Conservation (phyloP, 2,888 invertebrate species). For the Apodemia zela region DNA sequence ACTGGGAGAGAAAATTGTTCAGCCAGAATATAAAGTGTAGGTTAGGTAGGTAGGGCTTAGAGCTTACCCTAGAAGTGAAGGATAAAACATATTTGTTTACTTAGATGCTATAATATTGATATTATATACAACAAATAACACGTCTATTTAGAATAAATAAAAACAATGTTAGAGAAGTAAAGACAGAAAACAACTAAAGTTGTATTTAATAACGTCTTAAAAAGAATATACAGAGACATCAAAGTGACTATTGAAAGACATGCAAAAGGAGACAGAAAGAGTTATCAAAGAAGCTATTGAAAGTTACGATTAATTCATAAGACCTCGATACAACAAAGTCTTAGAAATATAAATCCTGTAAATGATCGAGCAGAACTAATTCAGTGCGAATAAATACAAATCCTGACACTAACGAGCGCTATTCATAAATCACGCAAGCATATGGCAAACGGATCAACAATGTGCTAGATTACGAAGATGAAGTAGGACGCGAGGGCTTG, state of each 20-base stretch:
- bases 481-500: slow-evolving; percentile 34
- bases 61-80: background rate
- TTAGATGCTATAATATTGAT: background rate
- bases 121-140: background rate
- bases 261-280: slow-evolving; percentile 5
- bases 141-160: background rate
- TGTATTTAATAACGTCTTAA: background rate
- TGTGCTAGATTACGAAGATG: slow-evolving; percentile 34
- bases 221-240: background rate
- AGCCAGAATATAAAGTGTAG: too few species aligned
- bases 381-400: slow-evolving; percentile 57
- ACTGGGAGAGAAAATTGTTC: too few species aligned
- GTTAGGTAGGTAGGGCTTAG: too few species aligned
- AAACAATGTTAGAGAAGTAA: background rate
- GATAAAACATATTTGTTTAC: background rate
- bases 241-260: background rate
- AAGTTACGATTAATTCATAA: slow-evolving; percentile 19
- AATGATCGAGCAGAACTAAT: slow-evolving; percentile 65
- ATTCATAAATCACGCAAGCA: slow-evolving; percentile 55
- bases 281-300: slow-evolving; percentile 18
- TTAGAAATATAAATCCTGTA: slow-evolving; percentile 46
- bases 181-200: background rate
- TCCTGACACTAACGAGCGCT: slow-evolving; percentile 64
- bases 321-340: slow-evolving; percentile 4
- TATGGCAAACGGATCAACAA: slow-evolving; percentile 33